Conservation (phyloP, 2,888 invertebrate genomes). For the Epiblema foenella region DNA sequence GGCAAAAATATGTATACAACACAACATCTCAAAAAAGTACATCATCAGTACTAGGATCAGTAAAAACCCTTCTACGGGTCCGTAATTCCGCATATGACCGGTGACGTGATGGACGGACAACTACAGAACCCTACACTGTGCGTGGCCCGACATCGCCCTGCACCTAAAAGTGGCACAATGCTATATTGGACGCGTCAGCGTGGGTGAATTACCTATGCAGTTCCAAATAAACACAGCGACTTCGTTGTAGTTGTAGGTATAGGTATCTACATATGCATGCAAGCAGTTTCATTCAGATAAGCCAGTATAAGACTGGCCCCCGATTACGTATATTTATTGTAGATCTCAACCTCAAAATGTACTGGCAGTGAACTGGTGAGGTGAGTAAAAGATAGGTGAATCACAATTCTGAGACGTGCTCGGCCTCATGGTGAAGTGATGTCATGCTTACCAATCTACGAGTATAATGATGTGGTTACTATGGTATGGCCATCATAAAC, state of each 20-base stretch:
- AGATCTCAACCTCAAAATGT: neutral
- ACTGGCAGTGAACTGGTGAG: neutral
- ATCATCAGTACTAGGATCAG: too few relatives aligned
- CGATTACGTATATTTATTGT: too few relatives aligned
- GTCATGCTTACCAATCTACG: slow-evolving; percentile 12
- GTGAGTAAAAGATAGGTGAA: neutral
- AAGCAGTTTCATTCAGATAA: neutral
- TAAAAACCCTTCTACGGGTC: too few relatives aligned
- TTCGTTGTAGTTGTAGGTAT: too few relatives aligned
- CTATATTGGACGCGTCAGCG: slow-evolving; percentile 14
- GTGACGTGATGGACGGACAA: too few relatives aligned
- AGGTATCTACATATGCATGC: neutral
- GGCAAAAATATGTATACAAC: too few relatives aligned
- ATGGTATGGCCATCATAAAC: neutral
- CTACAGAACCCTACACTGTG: too few relatives aligned
- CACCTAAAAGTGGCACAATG: neutral
- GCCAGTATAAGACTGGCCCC: too few relatives aligned
- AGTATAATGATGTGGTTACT: slow-evolving; percentile 5
- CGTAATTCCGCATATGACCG: too few relatives aligned
- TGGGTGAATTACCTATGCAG: slow-evolving; percentile 1
- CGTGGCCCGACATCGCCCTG: too few relatives aligned
- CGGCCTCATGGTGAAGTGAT: slow-evolving; percentile 17
- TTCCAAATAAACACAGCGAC: neutral
- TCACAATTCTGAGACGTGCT: neutral
- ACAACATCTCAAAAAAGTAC: too few relatives aligned